Conservation (phyloP, 2,888 invertebrate species). For the Strigamia maritima region DNA sequence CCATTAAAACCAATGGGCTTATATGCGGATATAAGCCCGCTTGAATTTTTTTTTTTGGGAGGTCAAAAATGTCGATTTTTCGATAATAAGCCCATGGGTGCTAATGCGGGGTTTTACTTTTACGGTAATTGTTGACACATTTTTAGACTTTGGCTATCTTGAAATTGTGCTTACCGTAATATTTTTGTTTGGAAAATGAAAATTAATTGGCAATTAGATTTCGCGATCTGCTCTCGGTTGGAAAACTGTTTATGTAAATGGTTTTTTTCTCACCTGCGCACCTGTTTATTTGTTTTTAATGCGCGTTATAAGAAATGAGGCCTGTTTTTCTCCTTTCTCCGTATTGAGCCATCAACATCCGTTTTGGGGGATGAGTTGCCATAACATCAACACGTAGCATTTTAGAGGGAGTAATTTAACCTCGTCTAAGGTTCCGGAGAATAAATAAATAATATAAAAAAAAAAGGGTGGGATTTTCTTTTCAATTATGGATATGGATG, state of each 20-base stretch:
- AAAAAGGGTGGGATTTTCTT: background rate
- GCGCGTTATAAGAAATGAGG: background rate
- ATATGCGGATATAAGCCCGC: too few relatives aligned
- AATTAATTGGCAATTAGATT: background rate
- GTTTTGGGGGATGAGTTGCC: background rate
- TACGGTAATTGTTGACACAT: too few relatives aligned
- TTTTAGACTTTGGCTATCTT: too few relatives aligned
- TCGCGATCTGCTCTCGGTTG: background rate
- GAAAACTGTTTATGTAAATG: background rate
- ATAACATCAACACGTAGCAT: conserved; percentile 2
- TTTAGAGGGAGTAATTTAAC: background rate
- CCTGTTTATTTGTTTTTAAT: conserved; percentile 9
- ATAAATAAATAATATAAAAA: background rate
- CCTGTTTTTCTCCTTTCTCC: background rate
- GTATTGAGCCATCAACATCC: conserved; percentile 1
- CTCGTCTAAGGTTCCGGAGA: background rate
- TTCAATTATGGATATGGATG: too few relatives aligned
- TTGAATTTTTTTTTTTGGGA: too few relatives aligned
- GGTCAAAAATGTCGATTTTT: too few relatives aligned
- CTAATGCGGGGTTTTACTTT: too few relatives aligned
- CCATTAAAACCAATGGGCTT: too few relatives aligned
- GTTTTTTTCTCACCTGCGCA: background rate
- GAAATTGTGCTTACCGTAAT: too few relatives aligned
- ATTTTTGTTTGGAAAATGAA: too few relatives aligned
- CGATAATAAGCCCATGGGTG: too few relatives aligned